Conservation (phyloP, 2,888 invertebrate genomes). For the Phasia obesa region DNA sequence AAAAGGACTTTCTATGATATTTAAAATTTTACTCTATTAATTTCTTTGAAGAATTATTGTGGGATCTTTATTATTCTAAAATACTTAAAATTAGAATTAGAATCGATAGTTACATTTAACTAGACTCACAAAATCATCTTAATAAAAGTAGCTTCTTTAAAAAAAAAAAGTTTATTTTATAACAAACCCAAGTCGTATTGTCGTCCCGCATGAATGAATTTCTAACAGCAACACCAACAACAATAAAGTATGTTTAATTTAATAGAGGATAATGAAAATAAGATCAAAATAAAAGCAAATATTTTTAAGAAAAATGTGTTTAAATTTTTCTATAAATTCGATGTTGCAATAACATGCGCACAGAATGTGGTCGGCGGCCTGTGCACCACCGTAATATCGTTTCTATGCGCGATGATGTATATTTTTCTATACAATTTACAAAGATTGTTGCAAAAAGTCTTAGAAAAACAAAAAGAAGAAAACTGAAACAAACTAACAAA, state of each 20-base stretch:
- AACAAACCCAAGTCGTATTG: background rate
- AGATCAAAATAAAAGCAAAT: conserved; percentile 43
- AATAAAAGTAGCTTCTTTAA: conserved; percentile 11
- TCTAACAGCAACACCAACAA: background rate
- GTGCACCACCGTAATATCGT: conserved; percentile 42
- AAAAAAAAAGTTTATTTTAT: background rate
- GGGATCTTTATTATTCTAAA: no score
- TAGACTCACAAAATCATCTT: background rate
- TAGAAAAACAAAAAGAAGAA: conserved; percentile 17
- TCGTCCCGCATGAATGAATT: conserved; percentile 60
- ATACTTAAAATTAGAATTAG: no score
- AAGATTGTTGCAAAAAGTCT: conserved; percentile 45
- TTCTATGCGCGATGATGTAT: conserved; percentile 52
- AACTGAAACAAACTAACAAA: conserved; percentile 35
- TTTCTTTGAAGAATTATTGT: no score
- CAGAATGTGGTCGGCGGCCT: conserved; percentile 67
- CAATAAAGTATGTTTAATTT: conserved; percentile 26
- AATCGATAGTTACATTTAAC: no score
- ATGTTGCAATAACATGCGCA: conserved; percentile 69
- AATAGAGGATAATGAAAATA: conserved; percentile 60
- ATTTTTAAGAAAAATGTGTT: conserved; percentile 33
- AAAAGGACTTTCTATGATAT: no score
- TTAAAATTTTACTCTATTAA: no score
- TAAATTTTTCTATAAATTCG: conserved; percentile 25
- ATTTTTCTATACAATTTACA: conserved; percentile 25